Evolutionary conservation across 2,888 invertebrate genomes (phyloP), one percentile per base, ranked within the genome.

Genomic region (Tillus elongatus): DNA sequence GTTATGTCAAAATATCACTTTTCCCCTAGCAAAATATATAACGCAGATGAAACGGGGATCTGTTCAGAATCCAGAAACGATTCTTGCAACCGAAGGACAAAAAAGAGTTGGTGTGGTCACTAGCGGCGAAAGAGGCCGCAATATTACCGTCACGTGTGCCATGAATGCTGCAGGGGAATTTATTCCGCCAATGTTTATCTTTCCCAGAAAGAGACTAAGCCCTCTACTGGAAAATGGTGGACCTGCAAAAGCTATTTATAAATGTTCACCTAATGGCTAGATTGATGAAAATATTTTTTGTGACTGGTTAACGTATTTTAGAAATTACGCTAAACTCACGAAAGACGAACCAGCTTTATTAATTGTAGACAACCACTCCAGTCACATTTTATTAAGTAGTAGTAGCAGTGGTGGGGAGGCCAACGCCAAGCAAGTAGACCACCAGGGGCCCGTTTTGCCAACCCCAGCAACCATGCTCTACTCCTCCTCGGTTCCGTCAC

Each of bases 341-440:
- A 30, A 16, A n/a, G 35, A 46, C 15, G 39, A 44, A 28, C 45
- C 50, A 4, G 41, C 54, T 9, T 36, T 54, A 6, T 39, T 56
- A 13, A 40, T 56, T 12, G 26, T 53, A 16, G 53, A 57, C 31
- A 54, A 53, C 30, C 52, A 56, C 39, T 36, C 35, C 9, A 53
- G 49, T 16, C 52, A 57, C 40, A n/a, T n/a, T n/a, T n/a, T n/a
- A n/a, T n/a, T n/a, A n/a, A n/a, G n/a, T n/a, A n/a, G n/a, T n/a
- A n/a, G n/a, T n/a, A n/a, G n/a, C n/a, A n/a, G n/a, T n/a, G n/a
- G n/a, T n/a, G n/a, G n/a, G n/a, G n/a, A n/a, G n/a, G n/a, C n/a
- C n/a, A n/a, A n/a, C n/a, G n/a, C n/a, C n/a, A n/a, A n/a, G n/a
- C n/a, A n/a, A n/a, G n/a, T n/a, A n/a, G n/a, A n/a, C n/a, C n/a